phyloP scores from a whole-genome alignment of 2,888 invertebrate genomes.

The Scotopteryx bipunctaria region DNA sequence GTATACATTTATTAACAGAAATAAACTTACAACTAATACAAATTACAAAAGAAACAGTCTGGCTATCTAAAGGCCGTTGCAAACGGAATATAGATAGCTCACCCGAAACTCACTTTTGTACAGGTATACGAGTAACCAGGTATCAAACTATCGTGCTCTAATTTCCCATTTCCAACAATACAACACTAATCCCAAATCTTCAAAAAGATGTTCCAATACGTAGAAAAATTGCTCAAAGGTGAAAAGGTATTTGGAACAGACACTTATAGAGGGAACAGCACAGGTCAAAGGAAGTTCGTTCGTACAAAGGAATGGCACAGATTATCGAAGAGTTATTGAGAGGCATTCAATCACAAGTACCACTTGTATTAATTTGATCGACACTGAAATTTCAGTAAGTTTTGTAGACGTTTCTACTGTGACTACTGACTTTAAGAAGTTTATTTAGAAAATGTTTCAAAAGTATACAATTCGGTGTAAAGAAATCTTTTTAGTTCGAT shows the following conservation, averaged over 20 bases:
- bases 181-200: constrained; percentile 1
- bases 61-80: too few species aligned
- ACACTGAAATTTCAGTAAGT: constrained; percentile 37
- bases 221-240: constrained; percentile 60
- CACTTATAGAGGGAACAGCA: constrained; percentile 43
- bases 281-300: constrained; percentile 57
- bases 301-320: constrained; percentile 57
- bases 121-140: too few species aligned
- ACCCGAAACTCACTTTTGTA: too few species aligned
- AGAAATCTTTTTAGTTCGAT: too few species aligned
- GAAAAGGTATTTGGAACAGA: constrained; percentile 57
- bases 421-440: neutral
- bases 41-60: too few species aligned
- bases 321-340: constrained; percentile 2
- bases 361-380: constrained; percentile 43
- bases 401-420: constrained; percentile 21
- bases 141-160: neutral
- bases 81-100: too few species aligned
- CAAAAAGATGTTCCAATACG: constrained; percentile 16
- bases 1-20: too few species aligned
- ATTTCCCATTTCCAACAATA: neutral
- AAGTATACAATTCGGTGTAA: too few species aligned
- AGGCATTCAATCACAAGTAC: constrained; percentile 24
- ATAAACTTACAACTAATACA: too few species aligned
- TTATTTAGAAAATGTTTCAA: too few species aligned